Conservation (phyloP, 2,113 vertebrate genomes). For the Martes martes region DNA sequence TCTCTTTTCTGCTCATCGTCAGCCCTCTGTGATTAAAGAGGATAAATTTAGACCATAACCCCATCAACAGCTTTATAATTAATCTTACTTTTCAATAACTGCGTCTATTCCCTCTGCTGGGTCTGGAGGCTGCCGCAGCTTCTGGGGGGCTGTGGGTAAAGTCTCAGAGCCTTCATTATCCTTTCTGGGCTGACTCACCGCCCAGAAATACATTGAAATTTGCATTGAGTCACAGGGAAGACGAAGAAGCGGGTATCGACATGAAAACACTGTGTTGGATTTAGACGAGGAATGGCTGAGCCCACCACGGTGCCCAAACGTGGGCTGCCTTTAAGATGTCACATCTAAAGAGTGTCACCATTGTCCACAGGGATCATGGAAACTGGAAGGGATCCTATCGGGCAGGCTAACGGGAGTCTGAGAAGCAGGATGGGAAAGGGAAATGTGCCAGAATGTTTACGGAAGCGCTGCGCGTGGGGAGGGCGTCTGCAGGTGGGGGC, state of each 20-base stretch:
- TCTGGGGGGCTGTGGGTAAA: background rate
- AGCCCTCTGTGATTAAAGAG: background rate
- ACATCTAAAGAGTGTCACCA: background rate
- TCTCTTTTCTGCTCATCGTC: background rate
- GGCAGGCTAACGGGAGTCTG: background rate
- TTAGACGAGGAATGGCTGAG: background rate
- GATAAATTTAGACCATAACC: background rate
- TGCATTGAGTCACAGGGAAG: background rate
- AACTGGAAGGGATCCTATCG: background rate
- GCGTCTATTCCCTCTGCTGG: background rate
- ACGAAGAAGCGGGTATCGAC: background rate
- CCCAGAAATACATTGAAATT: background rate
- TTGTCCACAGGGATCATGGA: background rate
- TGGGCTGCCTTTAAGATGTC: background rate
- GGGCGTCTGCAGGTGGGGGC: background rate
- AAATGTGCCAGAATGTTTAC: accelerated
- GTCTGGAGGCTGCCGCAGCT: background rate
- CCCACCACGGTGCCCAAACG: accelerated
- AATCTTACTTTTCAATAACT: background rate
- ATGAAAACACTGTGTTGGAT: background rate
- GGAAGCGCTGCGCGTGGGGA: background rate
- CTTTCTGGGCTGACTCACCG: background rate
- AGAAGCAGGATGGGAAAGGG: background rate
- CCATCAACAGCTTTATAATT: background rate
- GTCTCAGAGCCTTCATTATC: background rate